phyloP scores from a whole-genome alignment of 64 coral and sea anemone species.

The Pocillopora verrucosa region DNA sequence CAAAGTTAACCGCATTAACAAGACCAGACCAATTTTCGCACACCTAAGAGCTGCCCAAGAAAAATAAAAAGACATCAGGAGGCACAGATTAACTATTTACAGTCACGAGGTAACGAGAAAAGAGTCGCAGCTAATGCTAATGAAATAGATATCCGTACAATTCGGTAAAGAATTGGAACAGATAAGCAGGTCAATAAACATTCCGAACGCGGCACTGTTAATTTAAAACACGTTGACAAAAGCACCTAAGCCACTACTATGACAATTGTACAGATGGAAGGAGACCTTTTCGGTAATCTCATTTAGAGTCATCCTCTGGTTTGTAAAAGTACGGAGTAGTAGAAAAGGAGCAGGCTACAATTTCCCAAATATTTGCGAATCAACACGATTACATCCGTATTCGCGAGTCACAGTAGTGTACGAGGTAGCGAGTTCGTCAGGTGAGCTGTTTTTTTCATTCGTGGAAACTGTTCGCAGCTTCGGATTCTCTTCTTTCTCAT shows the following conservation, averaged over 20 bases:
- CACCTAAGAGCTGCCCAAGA: neutral
- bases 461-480: neutral
- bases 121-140: neutral
- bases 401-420: neutral
- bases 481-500: neutral
- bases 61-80: slow-evolving; percentile 1
- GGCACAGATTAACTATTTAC: neutral
- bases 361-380: neutral
- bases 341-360: neutral
- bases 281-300: neutral
- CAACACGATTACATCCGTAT: too few relatives aligned
- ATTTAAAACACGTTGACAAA: slow-evolving; percentile 5
- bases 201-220: slow-evolving; percentile 12
- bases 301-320: neutral
- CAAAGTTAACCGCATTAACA: slow-evolving; percentile 1
- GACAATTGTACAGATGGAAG: neutral
- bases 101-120: slow-evolving; percentile 17
- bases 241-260: neutral
- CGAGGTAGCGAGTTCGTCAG: neutral
- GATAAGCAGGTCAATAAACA: slow-evolving; percentile 16
- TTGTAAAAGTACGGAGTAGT: neutral
- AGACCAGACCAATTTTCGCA: neutral
- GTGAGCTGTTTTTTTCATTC: neutral
- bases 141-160: slow-evolving; percentile 28
- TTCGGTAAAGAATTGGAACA: neutral